Percentiles rank a stretch among this genome's conserved stretches.
Evolutionary conservation across 2,888 invertebrate species (phyloP).

Genomic region (Chaitophorus viminalis): DNA sequence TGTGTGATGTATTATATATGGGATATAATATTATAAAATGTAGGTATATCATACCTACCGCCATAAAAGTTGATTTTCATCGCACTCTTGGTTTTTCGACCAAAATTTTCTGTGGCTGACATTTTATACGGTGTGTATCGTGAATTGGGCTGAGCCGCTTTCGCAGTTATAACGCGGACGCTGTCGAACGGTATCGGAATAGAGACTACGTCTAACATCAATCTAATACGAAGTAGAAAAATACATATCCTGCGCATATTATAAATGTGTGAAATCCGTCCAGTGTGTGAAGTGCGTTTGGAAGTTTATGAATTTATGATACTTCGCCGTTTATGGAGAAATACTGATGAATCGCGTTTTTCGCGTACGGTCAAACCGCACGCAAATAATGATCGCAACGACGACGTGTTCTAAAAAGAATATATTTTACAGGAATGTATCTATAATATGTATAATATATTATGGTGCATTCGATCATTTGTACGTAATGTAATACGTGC

Average conservation of each 20-base stretch:
- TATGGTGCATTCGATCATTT: not conserved
- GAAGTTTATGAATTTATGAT: no score
- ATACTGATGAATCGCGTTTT: not conserved
- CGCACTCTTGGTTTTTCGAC: not conserved
- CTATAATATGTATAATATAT: not conserved
- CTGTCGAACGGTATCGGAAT: no score
- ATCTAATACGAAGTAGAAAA: no score
- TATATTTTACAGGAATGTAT: not conserved
- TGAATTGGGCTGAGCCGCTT: not conserved
- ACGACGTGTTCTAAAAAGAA: not conserved
- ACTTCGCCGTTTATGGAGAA: no score
- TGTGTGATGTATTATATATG: not conserved
- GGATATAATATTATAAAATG: not conserved
- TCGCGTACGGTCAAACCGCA: no score
- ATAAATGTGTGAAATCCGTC: not conserved
- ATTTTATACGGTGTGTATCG: not conserved
- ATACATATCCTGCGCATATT: not conserved
- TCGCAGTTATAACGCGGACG: not conserved
- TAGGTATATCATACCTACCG: no score
- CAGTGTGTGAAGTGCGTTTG: not conserved
- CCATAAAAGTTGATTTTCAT: constrained; percentile 5
- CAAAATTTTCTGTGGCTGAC: not conserved
- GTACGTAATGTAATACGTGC: not conserved
- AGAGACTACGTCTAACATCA: no score
- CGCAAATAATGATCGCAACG: not conserved